Evolutionary conservation across 2,888 invertebrate species (phyloP), one percentile per base, ranked within the genome.

Genomic region (Sinohyriopsis cumingii): DNA sequence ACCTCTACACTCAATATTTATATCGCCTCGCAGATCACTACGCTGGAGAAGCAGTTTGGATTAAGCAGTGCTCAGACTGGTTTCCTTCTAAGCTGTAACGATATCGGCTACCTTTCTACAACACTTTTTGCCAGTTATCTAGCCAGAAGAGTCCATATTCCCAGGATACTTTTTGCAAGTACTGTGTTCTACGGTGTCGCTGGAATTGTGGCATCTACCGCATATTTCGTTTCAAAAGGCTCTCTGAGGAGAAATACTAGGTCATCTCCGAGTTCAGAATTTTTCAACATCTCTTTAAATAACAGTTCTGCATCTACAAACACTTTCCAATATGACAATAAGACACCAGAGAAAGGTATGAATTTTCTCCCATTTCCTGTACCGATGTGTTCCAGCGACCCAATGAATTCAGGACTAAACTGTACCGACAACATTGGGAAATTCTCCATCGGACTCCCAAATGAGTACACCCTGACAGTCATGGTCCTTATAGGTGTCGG

Each of bases 31-130:
- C 83, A 83, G 59, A 78, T 83, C 15, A 84, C 84, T 9, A 82
- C 84, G 22, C 80, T 86, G 15, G 86, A 86, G 69, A 81, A 76
- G 65, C 78, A 81, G 56, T 85, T 80, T 57, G 84, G 84, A 3
- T 75, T 86, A 12, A 81, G 80, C 53, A 84, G 84, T 70, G 71
- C 84, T 5, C 79, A 83, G 61, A 81, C 80, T 5, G 86, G 86
- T 0, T 77, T 86, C 54, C 65, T 86, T 6, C 70, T 85, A 53
- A 83, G 83, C 56, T 82, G 83, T 64, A 85, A 86, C 67, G 84
- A 86, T 68, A 81, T 85, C 33, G 85, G 86, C 2, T 84, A 75
- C 69, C 72, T 85, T 24, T n/a, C 75, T 24, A 76, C 78, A 3
- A 81, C 79, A 1, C 57, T 83, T 45, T 71, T 82, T 54, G 74